Percentiles rank a stretch among this genome's conserved stretches.
These are phyloP conservation scores for Euphydryas editha DNA, from an alignment of 2,888 invertebrate species.

Conservation along the genomic window DNA sequence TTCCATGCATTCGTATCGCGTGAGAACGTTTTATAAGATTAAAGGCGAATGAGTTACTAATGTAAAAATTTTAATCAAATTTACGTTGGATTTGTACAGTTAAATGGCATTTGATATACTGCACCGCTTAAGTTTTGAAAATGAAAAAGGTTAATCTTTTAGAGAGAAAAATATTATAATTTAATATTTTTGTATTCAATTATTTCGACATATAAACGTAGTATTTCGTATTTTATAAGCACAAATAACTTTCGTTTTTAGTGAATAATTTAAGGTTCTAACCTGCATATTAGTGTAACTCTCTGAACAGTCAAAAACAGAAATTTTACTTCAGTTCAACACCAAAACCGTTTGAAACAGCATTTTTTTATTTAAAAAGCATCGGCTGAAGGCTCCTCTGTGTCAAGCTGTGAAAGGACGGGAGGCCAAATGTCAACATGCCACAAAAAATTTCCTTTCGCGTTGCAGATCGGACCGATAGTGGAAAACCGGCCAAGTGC, in stretches of 20 bases:
- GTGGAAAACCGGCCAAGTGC: too few relatives aligned
- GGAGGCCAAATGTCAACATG: slow-evolving; percentile 47
- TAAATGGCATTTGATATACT: slow-evolving; percentile 11
- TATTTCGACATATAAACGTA: not conserved
- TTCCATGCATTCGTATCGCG: slow-evolving; percentile 36
- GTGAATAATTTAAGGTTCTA: too few relatives aligned
- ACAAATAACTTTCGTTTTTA: too few relatives aligned
- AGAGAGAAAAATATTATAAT: not conserved
- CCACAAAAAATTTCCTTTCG: slow-evolving; percentile 51
- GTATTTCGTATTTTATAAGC: too few relatives aligned
- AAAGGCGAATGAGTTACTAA: slow-evolving; percentile 31
- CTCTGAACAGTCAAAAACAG: not conserved
- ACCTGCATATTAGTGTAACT: too few relatives aligned
- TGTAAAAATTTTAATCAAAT: slow-evolving; percentile 28
- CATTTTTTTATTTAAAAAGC: slow-evolving; percentile 26
- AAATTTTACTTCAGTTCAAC: slow-evolving; percentile 7
- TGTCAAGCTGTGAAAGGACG: slow-evolving; percentile 31
- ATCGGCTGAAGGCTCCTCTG: slow-evolving; percentile 20
- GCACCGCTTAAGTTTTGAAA: not conserved
- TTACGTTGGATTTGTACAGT: slow-evolving; percentile 17
- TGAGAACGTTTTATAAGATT: slow-evolving; percentile 40
- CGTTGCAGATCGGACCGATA: slow-evolving; percentile 49
- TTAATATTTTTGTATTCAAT: not conserved
- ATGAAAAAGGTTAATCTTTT: not conserved
- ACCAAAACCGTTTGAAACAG: slow-evolving; percentile 15